Evolutionary conservation across 35 echinoderm and acorn worm genomes (phyloP), one percentile per base, ranked within the genome.

Genomic region (Stichopus chloronotus): DNA sequence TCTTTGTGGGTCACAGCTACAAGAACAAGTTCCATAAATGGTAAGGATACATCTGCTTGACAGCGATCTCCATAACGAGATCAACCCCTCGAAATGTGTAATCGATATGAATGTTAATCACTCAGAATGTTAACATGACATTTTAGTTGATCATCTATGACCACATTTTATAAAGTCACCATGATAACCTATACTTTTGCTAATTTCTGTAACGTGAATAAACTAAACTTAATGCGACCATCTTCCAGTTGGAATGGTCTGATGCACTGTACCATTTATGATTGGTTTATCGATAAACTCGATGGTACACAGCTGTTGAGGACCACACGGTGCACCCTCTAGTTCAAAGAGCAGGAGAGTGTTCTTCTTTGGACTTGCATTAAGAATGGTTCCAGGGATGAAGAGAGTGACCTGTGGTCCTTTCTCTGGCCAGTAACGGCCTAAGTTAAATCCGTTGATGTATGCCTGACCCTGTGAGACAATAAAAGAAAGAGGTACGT

Each of bases 381-480:
- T 78, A 8, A 99, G 87, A 12, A 96, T 76, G 23, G 82, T 93
- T 2, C 93, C 95, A 78, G 97, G 97, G 21, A 99, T 95, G 72
- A 94, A 99, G 7, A 99, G 91, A 4, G 97, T 99, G 30, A 99
- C 56, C 90, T 99, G 97, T 52, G 97, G 97, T 53, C 97, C 97
- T 63, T 91, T 79, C 5, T n/a, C 63, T 13, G 97, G 97, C 97
- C 97, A 99, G 92, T 99, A 99, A 13, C 97, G 85, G 16, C 97
- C 97, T 13, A 99, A 90, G 84, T 99, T 99, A 81, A 99, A 99
- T 7, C 94, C 92, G 76, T 99, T 99, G 10, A 99, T 92, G 94
- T 87, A 99, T 52, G 95, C 97, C 76, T 99, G 97, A 7, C 97
- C 97, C 97, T 99, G 65, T 74, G 59, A 91, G 12, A 58, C 5